These are phyloP conservation scores for Temnothorax curvispinosus DNA, from an alignment of 1,140 invertebrate species.

Conservation along the genomic window DNA sequence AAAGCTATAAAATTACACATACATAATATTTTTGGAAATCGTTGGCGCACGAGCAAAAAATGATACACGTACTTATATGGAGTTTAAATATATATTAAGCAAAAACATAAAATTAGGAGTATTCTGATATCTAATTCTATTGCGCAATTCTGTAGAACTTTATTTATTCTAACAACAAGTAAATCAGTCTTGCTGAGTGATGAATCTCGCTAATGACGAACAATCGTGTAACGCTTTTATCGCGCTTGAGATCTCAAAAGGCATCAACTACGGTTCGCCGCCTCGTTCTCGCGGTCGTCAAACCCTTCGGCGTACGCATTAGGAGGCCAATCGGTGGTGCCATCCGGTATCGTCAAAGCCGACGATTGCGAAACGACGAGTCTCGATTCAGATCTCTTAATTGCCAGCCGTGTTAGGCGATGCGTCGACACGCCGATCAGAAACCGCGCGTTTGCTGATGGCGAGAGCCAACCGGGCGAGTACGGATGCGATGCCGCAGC, in stretches of 20 bases:
- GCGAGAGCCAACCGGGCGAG: background rate
- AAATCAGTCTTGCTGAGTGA: background rate
- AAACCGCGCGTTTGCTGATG: background rate
- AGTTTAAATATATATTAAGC: background rate
- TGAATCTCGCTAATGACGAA: background rate
- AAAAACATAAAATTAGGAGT: background rate
- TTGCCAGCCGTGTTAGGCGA: background rate
- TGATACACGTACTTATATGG: background rate
- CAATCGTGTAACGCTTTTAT: background rate
- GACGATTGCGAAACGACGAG: conserved; percentile 13
- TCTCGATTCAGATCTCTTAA: conserved; percentile 38
- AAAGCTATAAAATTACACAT: background rate
- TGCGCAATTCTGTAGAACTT: background rate
- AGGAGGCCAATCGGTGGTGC: background rate
- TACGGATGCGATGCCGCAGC: background rate
- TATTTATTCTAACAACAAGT: background rate
- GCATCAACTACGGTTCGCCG: conserved; percentile 3
- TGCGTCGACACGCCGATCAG: conserved; percentile 18
- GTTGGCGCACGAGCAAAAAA: background rate
- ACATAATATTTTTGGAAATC: background rate
- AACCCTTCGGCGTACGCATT: background rate
- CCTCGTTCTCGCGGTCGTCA: conserved; percentile 32
- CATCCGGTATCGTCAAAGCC: conserved; percentile 1
- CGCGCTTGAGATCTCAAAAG: conserved; percentile 39
- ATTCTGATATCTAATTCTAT: background rate